Conservation (phyloP, 2,113 vertebrate genomes). For the Ursus arctos region DNA sequence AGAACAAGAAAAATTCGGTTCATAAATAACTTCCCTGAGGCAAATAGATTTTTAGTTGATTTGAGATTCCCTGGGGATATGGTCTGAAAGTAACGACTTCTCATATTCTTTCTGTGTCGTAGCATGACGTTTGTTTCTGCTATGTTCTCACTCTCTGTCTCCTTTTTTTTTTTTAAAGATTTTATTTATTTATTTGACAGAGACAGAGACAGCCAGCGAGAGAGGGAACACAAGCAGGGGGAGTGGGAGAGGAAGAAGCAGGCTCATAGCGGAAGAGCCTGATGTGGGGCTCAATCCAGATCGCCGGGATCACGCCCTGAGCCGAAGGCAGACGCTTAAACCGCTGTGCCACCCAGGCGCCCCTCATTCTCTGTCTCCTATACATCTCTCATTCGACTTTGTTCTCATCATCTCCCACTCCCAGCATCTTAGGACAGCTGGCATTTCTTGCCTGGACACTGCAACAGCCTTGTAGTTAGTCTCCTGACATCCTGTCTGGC, state of each 20-base stretch:
- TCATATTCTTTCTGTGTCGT: neutral
- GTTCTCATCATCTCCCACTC: neutral
- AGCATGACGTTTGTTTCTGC: neutral
- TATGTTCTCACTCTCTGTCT: neutral
- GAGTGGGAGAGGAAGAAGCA: too few species aligned
- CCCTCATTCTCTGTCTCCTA: neutral
- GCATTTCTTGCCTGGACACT: neutral
- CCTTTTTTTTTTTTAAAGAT: too few species aligned
- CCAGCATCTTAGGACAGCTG: neutral
- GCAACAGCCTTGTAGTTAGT: neutral
- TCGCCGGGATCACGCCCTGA: too few species aligned
- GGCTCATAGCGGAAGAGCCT: too few species aligned
- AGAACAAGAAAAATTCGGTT: neutral
- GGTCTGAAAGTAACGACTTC: neutral
- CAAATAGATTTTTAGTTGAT: neutral
- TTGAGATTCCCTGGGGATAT: neutral
- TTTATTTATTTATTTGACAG: too few species aligned
- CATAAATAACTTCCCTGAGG: neutral
- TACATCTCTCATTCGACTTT: neutral
- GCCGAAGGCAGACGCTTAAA: too few species aligned
- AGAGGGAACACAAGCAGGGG: too few species aligned
- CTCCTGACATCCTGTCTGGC: neutral
- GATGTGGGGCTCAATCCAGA: too few species aligned
- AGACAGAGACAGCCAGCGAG: too few species aligned
- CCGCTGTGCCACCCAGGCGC: too few species aligned